phyloP scores from a whole-genome alignment of 2,797 vertebrate species.

The Pipistrellus kuhlii region DNA sequence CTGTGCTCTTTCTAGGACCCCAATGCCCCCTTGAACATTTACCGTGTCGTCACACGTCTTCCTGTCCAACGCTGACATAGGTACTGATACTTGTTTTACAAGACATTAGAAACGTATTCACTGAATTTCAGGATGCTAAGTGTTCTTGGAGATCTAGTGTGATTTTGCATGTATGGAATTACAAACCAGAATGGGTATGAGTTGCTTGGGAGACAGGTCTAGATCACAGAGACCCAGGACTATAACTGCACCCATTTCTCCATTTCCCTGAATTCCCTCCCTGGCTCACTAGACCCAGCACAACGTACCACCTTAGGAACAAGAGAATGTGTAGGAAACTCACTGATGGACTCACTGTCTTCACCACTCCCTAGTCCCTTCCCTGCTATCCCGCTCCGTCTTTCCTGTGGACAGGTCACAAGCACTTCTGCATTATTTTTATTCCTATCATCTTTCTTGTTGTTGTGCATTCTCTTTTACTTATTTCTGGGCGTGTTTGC shows the following conservation, averaged over 20 bases:
- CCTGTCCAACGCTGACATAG: not conserved
- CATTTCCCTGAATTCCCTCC: not conserved
- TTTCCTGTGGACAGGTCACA: not conserved
- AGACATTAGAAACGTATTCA: not conserved
- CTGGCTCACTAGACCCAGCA: not conserved
- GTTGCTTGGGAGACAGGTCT: not conserved
- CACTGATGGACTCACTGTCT: not conserved
- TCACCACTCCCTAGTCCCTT: not conserved
- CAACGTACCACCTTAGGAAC: not conserved
- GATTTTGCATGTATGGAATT: not conserved
- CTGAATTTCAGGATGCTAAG: not conserved
- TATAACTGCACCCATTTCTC: not conserved
- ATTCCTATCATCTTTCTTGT: not conserved
- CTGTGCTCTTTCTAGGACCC: not conserved
- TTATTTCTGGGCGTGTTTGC: not conserved
- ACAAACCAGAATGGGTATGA: not conserved
- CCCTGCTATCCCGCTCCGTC: rapidly evolving
- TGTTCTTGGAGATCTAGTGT: not conserved
- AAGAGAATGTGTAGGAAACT: not conserved
- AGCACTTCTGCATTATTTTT: not conserved
- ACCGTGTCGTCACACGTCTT: not conserved
- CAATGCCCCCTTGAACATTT: rapidly evolving
- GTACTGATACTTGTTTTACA: not conserved
- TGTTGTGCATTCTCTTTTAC: not conserved
- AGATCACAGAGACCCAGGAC: not conserved